Evolutionary conservation across 2,888 invertebrate species (phyloP).

Genomic region (Thysanoteuthis rhombus): DNA sequence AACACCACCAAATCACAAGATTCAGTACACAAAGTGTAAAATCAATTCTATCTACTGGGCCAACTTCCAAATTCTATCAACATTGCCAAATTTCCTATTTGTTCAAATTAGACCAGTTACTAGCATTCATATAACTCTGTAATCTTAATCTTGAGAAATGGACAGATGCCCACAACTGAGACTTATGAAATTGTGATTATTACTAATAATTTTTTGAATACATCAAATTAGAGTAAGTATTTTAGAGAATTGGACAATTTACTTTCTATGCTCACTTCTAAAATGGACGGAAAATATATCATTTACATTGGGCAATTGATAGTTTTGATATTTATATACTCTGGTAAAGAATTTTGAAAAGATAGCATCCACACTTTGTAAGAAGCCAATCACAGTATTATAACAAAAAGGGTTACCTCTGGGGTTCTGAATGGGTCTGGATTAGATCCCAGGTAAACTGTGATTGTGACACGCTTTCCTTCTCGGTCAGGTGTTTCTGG

Average conservation of each 20-base stretch:
- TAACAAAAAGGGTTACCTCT: constrained; percentile 37
- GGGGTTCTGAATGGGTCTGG: constrained; percentile 57
- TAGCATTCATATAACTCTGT: too few relatives aligned
- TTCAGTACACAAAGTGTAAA: not conserved
- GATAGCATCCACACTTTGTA: not conserved
- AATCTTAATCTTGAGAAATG: not conserved
- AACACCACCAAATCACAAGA: not conserved
- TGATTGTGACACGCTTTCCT: constrained; percentile 85
- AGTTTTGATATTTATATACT: not conserved
- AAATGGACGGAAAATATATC: not conserved
- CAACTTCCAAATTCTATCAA: not conserved
- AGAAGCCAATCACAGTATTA: not conserved
- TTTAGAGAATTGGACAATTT: not conserved
- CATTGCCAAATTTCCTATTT: not conserved
- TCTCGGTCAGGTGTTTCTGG: constrained; percentile 65
- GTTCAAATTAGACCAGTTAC: not conserved
- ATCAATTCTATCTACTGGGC: not conserved
- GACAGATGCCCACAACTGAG: not conserved
- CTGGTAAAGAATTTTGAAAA: not conserved
- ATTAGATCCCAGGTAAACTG: constrained; percentile 80
- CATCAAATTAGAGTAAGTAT: not conserved
- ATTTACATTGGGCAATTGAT: not conserved
- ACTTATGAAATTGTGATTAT: too few relatives aligned
- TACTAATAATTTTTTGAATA: not conserved
- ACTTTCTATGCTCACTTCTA: not conserved